These are phyloP conservation scores for Solenodon paradoxus DNA, from an alignment of 2,113 vertebrate species.

Conservation along the genomic window DNA sequence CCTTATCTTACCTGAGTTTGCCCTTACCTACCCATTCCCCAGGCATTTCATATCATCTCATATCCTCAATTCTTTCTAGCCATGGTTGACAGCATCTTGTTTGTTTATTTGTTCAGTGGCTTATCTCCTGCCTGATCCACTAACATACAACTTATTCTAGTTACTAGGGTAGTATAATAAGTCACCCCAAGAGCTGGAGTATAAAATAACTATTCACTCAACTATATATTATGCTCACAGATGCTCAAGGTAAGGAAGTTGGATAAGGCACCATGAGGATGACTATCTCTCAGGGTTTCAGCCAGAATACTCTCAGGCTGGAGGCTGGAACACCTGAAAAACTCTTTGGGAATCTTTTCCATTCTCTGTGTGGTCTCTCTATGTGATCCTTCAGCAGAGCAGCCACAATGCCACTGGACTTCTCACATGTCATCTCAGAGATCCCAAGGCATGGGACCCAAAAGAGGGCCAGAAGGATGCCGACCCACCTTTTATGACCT, in stretches of 20 bases:
- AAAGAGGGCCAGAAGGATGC: not conserved
- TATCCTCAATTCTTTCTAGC: not conserved
- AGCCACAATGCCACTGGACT: not conserved
- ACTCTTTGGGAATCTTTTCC: not conserved
- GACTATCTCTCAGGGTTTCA: not conserved
- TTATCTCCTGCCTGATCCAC: not conserved
- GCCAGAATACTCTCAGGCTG: not conserved
- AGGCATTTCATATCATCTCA: no score
- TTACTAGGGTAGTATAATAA: not conserved
- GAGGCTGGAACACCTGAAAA: not conserved
- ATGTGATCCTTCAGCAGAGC: not conserved
- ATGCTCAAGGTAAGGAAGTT: not conserved
- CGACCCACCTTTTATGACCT: rapidly evolving
- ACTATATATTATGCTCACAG: not conserved
- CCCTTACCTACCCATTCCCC: not conserved
- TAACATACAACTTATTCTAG: not conserved
- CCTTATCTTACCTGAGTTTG: not conserved
- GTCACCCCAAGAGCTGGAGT: not conserved
- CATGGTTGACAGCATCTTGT: not conserved
- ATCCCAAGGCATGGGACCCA: not conserved
- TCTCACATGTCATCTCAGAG: not conserved
- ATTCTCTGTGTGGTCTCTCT: not conserved
- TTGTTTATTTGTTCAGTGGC: not conserved
- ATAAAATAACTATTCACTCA: not conserved
- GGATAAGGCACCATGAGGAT: not conserved